Conservation (phyloP, 2,888 invertebrate species). For the Sceliomorpha sp. region DNA sequence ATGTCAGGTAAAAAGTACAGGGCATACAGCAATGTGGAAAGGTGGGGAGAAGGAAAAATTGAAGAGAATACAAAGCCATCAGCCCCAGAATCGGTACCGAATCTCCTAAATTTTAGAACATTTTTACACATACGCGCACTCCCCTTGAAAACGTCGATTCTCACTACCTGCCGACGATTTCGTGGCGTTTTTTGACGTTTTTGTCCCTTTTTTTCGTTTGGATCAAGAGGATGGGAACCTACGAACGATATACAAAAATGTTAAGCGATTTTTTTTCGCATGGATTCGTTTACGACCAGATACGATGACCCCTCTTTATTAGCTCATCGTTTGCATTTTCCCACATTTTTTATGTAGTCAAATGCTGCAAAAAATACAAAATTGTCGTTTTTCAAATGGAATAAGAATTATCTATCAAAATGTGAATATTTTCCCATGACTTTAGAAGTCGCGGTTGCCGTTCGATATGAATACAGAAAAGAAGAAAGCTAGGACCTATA, state of each 20-base stretch:
- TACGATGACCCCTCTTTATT: constrained; percentile 60
- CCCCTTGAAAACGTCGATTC: constrained; percentile 42
- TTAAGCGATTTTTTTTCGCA: constrained; percentile 61
- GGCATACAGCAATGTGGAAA: constrained; percentile 43
- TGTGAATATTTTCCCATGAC: constrained; percentile 6
- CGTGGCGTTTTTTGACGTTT: constrained; percentile 61
- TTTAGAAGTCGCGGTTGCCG: background rate
- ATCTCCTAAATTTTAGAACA: constrained; percentile 59
- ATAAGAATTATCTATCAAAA: too few relatives aligned
- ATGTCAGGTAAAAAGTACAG: constrained; percentile 72
- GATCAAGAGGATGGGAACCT: constrained; percentile 63
- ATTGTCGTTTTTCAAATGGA: constrained; percentile 9
- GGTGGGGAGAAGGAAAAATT: constrained; percentile 40
- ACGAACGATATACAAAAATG: constrained; percentile 53
- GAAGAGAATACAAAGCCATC: constrained; percentile 59
- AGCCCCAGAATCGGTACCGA: constrained; percentile 44
- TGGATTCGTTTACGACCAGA: constrained; percentile 22
- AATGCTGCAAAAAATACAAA: too few relatives aligned
- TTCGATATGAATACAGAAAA: background rate
- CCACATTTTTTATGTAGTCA: constrained; percentile 49
- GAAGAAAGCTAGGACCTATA: background rate
- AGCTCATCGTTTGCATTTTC: constrained; percentile 56
- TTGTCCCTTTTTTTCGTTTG: constrained; percentile 59
- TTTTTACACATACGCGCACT: constrained; percentile 54
- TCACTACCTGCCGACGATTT: constrained; percentile 60